Percentiles rank a stretch among this genome's conserved stretches.
Evolutionary conservation across 2,797 vertebrate species (phyloP).

Genomic region (Pangasius macronema): DNA sequence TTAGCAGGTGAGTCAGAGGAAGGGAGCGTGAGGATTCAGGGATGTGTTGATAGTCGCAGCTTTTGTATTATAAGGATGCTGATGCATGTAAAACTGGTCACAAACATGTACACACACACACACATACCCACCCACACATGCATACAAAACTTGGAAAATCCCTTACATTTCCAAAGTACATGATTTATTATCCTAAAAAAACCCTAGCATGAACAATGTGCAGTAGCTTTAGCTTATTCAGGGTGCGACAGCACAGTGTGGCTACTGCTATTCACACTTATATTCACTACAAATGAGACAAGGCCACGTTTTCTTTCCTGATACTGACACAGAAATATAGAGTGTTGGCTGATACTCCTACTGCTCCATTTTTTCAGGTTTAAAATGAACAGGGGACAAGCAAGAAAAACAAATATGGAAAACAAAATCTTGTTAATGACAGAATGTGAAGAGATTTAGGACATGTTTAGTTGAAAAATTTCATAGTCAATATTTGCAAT

Average conservation of each 20-base stretch:
- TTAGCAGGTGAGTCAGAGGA: conserved; percentile 11
- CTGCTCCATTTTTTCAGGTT: neutral
- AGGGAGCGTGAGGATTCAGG: neutral
- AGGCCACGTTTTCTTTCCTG: neutral
- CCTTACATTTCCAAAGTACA: neutral
- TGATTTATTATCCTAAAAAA: neutral
- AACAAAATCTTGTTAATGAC: neutral
- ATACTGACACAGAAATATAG: neutral
- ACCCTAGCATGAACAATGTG: neutral
- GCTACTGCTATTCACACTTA: neutral
- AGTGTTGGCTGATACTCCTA: too few species aligned
- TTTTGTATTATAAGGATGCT: conserved; percentile 13
- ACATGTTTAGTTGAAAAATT: neutral
- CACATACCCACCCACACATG: neutral
- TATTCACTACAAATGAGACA: neutral
- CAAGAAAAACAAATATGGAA: neutral
- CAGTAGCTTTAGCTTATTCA: neutral
- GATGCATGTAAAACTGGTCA: neutral
- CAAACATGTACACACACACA: neutral
- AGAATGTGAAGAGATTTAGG: neutral
- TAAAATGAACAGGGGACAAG: neutral
- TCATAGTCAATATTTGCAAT: neutral
- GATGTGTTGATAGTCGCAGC: conserved; percentile 9
- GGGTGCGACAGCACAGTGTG: neutral
- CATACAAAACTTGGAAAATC: neutral